phyloP scores from a whole-genome alignment of 2,797 vertebrate species.

The Austrolebias charrua region DNA sequence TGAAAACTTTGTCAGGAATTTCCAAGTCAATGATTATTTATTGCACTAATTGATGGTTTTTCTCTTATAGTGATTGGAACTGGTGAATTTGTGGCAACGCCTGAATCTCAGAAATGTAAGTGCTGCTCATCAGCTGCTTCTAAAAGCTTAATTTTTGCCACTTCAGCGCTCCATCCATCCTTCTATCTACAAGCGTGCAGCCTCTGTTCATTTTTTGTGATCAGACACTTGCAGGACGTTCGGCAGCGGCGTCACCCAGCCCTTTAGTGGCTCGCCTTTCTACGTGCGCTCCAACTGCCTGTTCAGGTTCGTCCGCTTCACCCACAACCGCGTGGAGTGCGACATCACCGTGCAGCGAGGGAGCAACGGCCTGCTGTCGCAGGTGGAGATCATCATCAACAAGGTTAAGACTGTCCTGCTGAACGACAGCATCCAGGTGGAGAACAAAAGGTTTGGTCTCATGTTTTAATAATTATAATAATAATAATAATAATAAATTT shows the following conservation, averaged over 20 bases:
- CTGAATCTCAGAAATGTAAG: slow-evolving; percentile 52
- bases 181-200: background rate
- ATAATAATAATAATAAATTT: too few species aligned
- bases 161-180: too few species aligned
- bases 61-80: slow-evolving; percentile 35
- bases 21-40: too few species aligned
- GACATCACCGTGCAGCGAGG: slow-evolving; percentile 68
- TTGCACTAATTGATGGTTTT: too few species aligned
- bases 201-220: background rate
- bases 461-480: too few species aligned
- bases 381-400: slow-evolving; percentile 76
- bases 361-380: slow-evolving; percentile 57
- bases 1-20: too few species aligned
- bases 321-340: slow-evolving; percentile 75
- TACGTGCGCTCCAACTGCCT: slow-evolving; percentile 75
- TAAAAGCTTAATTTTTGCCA: too few species aligned
- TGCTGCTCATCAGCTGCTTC: background rate
- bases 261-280: slow-evolving; percentile 65
- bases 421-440: slow-evolving; percentile 65
- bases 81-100: slow-evolving; percentile 14
- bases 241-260: slow-evolving; percentile 72
- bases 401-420: slow-evolving; percentile 68
- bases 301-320: slow-evolving; percentile 72
- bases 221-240: slow-evolving; percentile 78
- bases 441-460: slow-evolving; percentile 68